Evolutionary conservation across 2,113 vertebrate genomes (phyloP), one percentile per base, ranked within the genome.

Genomic region (Ceyx melanurus): DNA sequence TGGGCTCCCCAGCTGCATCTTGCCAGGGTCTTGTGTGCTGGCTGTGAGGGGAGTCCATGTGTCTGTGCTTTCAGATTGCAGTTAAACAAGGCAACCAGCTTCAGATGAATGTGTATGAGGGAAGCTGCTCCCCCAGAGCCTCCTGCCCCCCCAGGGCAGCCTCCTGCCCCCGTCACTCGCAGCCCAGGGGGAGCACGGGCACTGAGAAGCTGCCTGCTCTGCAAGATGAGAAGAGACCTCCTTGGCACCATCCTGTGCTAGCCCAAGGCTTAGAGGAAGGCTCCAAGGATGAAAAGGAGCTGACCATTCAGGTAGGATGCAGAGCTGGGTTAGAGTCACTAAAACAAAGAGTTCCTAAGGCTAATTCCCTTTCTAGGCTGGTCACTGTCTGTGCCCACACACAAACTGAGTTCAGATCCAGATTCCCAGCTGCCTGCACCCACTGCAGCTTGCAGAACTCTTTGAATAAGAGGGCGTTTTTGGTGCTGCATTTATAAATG

Each of bases 51-150:
- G 6, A 42, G 8, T 51, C 66, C 74, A 61, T 64, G 7, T 46
- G 10, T 40, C 4, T 71, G 12, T 71, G 2, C 20, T 88, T 84
- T 93, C 97, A 99, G 99, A 99, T 98, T 97, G 98, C 98, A 42
- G 95, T 98, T 84, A 99, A 99, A 90, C 99, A 99, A 96, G 98
- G 98, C 82, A 98, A 98, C 97, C 98, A 98, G 51, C 97, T 99
- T 35, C 98, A 98, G 96, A 98, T 99, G 98, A 99, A 99, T 72
- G 98, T 98, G 48, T 98, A 99, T 68, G 98, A 98, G 90, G 97
- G 97, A 94, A 97, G 94, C 29, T 90, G 56, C 93, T 5, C 97
- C 94, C 90, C 78, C 57, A 66, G 97, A 91, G 35, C 35, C 35
- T 37, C 35, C 35, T 37, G 35, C 35, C 35, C 35, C 35, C 35